These are phyloP conservation scores for Perca schrenkii DNA, from an alignment of 2,113 vertebrate genomes.

Conservation along the genomic window DNA sequence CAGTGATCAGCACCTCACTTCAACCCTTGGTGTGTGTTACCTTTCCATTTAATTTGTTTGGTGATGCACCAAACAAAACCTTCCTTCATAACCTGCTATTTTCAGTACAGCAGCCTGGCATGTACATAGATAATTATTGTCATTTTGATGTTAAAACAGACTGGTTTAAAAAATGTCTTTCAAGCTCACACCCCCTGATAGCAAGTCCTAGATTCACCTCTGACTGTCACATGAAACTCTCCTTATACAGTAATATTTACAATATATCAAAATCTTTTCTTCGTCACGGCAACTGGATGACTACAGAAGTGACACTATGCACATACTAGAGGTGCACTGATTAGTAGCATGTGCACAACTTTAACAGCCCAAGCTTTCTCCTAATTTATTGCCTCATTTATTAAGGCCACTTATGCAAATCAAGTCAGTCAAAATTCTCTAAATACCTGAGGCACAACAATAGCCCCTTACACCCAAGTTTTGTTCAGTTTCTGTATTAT, in stretches of 20 bases:
- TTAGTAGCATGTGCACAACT: conserved; percentile 28
- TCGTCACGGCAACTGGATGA: background rate
- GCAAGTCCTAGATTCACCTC: conserved; percentile 37
- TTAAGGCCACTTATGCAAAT: conserved; percentile 52
- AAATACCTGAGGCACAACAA: conserved; percentile 45
- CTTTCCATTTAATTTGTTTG: too few relatives aligned
- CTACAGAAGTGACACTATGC: background rate
- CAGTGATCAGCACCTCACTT: too few relatives aligned
- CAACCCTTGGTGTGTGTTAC: too few relatives aligned
- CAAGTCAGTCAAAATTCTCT: conserved; percentile 37
- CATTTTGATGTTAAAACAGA: conserved; percentile 50
- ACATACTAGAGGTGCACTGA: conserved; percentile 13
- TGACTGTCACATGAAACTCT: conserved; percentile 15
- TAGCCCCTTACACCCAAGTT: background rate
- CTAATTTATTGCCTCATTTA: conserved; percentile 34
- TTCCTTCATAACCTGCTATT: conserved; percentile 24
- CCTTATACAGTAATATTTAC: conserved; percentile 4
- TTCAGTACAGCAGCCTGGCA: conserved; percentile 30
- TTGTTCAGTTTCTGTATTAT: conserved; percentile 5
- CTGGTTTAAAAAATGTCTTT: conserved; percentile 54
- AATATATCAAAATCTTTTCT: background rate
- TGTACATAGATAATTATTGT: conserved; percentile 61
- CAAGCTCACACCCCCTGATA: conserved; percentile 16
- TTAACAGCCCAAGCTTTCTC: conserved; percentile 23
- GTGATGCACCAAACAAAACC: too few relatives aligned